phyloP scores from a whole-genome alignment of 2,797 vertebrate species.

The Sebastes paucispinis region DNA sequence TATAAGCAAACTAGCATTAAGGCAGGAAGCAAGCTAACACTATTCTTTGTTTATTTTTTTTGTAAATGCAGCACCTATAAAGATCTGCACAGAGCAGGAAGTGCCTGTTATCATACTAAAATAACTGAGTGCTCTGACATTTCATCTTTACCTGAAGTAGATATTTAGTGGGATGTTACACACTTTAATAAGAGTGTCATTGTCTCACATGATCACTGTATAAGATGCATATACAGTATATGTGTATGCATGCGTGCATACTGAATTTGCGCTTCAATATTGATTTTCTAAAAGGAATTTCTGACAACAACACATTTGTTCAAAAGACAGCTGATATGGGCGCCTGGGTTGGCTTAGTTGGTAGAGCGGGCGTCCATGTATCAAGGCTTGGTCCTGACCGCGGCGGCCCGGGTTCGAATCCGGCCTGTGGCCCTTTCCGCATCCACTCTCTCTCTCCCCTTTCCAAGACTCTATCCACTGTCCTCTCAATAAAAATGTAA shows the following conservation, averaged over 20 bases:
- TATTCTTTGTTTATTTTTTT: conserved; percentile 3
- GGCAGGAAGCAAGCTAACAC: background rate
- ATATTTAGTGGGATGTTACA: background rate
- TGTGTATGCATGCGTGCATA: background rate
- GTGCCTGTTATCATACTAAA: background rate
- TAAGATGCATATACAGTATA: background rate
- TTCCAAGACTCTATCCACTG: no score
- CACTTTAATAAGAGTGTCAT: background rate
- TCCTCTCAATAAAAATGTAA: no score
- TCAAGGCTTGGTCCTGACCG: no score
- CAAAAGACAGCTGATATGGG: background rate
- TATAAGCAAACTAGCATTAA: background rate
- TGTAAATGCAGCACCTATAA: background rate
- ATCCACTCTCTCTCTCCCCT: no score
- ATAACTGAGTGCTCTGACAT: conserved; percentile 7
- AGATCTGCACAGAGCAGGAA: background rate
- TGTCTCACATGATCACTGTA: background rate
- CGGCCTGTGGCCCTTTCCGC: no score
- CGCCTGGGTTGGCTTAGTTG: no score
- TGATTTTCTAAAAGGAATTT: background rate
- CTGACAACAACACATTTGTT: background rate
- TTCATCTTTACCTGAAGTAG: background rate
- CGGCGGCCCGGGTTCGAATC: no score
- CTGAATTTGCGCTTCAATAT: background rate
- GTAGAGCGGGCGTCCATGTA: no score